Base-by-base conservation (phyloP, 2,113 vertebrate genomes). In the Gymnocephalus cernua region DNA sequence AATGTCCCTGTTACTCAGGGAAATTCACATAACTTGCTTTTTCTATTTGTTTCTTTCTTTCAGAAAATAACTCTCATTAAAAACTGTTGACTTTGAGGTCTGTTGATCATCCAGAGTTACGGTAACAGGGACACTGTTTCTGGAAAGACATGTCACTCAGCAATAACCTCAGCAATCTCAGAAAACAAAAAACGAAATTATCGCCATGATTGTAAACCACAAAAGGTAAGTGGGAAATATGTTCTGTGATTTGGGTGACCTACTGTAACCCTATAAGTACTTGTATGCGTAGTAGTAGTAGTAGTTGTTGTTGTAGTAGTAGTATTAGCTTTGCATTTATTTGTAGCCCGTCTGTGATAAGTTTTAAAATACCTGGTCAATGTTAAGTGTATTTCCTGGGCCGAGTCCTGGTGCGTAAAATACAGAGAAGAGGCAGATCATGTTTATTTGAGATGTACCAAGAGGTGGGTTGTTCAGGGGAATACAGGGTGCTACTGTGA, bases 41-140 rank as follows among this genome's bases (percentile, higher is more conserved):
- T 12, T 19, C 18, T 19, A 29, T 32, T 11, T 4, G 9, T 58
- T 25, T 27, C 29, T 48, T 10, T 54, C n/a, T 13, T 54, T 54
- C 53, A 45, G n/a, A 58, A 58, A 59, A 51, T 18, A 4, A 21
- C 38, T 50, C 2, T 23, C 19, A 44, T 47, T 21, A 27, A 6
- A 71, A 63, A 63, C 14, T 45, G 35, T 44, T 45, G 45, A 59
- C 23, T 44, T 54, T 79, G n/a, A 65, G 59, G 23, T 65, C 50
- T 64, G 50, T 29, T 44, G 23, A 66, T 59, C 53, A 65, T 77
- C 35, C 61, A 59, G 32, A 21, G 16, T 45, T 72, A 10, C 10
- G 10, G 38, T 41, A 32, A 25, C 18, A 12, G 25, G 35, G 38
- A 69, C 68, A 74, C 38, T 47, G 67, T 59, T 23, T 35, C 23